A percentile compares a stretch with the other conserved stretches of the same genome.
Evolutionary conservation across 2,113 vertebrate species (phyloP).

Genomic region (Tragelaphus buxtoni): DNA sequence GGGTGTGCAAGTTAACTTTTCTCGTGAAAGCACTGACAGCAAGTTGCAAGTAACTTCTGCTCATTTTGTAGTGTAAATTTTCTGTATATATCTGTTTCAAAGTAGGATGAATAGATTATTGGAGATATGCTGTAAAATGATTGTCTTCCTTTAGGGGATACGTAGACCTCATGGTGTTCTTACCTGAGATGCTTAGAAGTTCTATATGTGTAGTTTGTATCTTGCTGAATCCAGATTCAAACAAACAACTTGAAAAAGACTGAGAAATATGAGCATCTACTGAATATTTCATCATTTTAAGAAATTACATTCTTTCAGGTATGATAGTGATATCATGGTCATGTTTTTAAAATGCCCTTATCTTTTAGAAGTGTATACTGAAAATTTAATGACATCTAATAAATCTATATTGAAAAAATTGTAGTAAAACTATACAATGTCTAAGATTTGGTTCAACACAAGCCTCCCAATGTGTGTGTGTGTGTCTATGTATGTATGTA

Average conservation of each 20-base stretch:
- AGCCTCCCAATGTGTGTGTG: background rate
- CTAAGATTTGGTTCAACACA: background rate
- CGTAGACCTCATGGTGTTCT: background rate
- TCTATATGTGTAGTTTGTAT: background rate
- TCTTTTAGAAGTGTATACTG: background rate
- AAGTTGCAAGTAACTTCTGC: background rate
- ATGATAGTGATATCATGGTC: background rate
- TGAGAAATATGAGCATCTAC: background rate
- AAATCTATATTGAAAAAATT: background rate
- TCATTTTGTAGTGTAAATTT: background rate
- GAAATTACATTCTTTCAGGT: background rate
- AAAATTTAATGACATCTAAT: background rate
- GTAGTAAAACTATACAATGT: background rate
- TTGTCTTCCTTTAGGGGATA: background rate
- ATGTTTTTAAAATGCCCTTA: background rate
- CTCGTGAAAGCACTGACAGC: background rate
- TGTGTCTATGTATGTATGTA: too few relatives aligned
- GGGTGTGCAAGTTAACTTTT: background rate
- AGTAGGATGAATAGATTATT: background rate
- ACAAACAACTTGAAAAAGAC: background rate
- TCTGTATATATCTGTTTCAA: background rate
- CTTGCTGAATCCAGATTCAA: background rate
- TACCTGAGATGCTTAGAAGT: background rate
- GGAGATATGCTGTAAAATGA: background rate
- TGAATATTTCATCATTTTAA: background rate